Base-by-base conservation (phyloP, 2,797 vertebrate genomes). In the Poliocrania exsul region DNA sequence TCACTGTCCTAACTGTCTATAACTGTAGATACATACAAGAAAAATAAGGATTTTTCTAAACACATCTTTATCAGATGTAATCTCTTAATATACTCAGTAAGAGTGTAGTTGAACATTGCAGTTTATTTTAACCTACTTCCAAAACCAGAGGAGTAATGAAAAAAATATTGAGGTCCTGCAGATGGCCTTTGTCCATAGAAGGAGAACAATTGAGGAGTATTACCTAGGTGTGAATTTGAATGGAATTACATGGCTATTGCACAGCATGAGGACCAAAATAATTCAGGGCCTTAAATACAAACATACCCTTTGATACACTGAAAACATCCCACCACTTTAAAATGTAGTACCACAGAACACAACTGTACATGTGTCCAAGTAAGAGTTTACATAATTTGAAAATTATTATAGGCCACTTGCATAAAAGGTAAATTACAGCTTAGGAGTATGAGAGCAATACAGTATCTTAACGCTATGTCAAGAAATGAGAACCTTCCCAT, bases 401-500 rank as follows among this genome's bases (percentile, higher is more conserved):
- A 89, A 83, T 33, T 6, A 66, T 72, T 49, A 53, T 0, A 91
- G 29, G 58, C 58, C 61, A 75, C 24, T 49, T 66, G 72, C 28
- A 50, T 16, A 72, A 65, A 72, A 81, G 42, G 65, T 26, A 80
- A 54, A 70, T 64, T 47, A 70, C 61, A 92, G 18, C 8, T 56
- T 2, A 31, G 42, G 14, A 79, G 44, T 58, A 31, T 2, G 20
- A 92, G 47, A 74, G 31, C 37, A 82, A 60, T 18, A 87, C 15
- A 57, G 20, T 17, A 26, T 37, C 25, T 80, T 64, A 86, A 86
- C 50, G 16, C 4, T 28, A 47, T 47, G 35, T 70, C 29, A 90
- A 84, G 81, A 95, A 90, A 92, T 86, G 95, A 97, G 96, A 97
- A 97, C 96, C 72, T 83, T 96, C 61, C 96, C 96, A 97, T 94